These are phyloP conservation scores for Barypeithes pellucidus DNA, from an alignment of 2,888 invertebrate genomes.

Conservation along the genomic window DNA sequence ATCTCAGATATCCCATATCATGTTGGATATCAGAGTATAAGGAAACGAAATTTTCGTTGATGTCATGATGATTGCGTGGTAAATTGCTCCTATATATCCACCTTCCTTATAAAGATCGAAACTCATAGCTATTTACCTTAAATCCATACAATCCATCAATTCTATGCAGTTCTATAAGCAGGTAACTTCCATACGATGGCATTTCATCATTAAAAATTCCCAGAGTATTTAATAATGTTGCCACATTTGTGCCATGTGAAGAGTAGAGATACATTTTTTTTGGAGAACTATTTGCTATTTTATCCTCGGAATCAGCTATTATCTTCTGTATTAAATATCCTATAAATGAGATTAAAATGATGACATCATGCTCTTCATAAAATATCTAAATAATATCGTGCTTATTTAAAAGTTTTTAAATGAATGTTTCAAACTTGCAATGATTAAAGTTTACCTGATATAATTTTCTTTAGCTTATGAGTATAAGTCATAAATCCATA, in stretches of 20 bases:
- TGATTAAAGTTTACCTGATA: conserved; percentile 33
- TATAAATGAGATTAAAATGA: no score
- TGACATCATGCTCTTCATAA: no score
- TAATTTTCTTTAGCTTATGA: conserved; percentile 41
- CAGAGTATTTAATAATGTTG: conserved; percentile 55
- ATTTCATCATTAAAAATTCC: conserved; percentile 62
- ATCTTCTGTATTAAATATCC: conserved; percentile 46
- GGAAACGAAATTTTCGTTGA: no score
- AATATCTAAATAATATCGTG: no score
- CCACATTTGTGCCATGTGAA: conserved; percentile 61
- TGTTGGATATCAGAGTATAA: no score
- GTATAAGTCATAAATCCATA: conserved; percentile 42
- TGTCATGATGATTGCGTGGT: no score
- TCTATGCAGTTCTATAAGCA: conserved; percentile 64
- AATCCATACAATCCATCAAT: conserved; percentile 57
- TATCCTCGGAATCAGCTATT: conserved; percentile 43
- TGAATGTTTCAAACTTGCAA: no score
- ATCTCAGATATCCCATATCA: no score
- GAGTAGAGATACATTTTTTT: conserved; percentile 60
- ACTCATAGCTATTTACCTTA: conserved; percentile 62
- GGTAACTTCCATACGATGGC: conserved; percentile 65
- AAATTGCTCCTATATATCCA: no score
- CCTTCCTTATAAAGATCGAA: no score
- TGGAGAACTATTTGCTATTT: conserved; percentile 31
- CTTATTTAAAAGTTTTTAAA: no score